phyloP scores from a whole-genome alignment of 2,797 vertebrate species.

The Chloroceryle inda region DNA sequence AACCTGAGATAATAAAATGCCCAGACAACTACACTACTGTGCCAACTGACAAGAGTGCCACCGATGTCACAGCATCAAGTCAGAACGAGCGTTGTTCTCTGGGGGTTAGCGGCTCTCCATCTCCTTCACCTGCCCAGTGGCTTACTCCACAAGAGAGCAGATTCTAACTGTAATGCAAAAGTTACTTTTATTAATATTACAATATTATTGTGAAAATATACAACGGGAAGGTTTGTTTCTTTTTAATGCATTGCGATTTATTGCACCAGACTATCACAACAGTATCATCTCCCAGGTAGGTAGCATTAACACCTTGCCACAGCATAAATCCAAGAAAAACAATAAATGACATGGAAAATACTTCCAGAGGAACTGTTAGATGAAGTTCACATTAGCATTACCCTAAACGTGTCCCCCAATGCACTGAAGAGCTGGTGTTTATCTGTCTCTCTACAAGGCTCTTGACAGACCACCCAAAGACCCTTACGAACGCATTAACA shows the following conservation, averaged over 20 bases:
- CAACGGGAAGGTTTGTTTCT: neutral
- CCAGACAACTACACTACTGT: neutral
- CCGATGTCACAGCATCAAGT: neutral
- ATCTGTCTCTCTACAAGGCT: neutral
- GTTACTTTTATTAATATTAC: neutral
- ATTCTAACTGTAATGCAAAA: neutral
- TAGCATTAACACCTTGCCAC: neutral
- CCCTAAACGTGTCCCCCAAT: neutral
- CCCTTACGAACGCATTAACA: neutral
- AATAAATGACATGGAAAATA: neutral
- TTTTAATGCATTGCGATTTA: neutral
- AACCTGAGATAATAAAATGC: neutral
- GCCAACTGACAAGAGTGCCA: neutral
- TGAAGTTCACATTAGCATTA: neutral
- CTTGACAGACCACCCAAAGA: neutral
- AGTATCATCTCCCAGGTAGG: neutral
- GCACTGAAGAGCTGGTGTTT: neutral
- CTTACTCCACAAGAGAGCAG: neutral
- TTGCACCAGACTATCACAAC: neutral
- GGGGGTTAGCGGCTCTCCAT: neutral
- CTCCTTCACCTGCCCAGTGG: neutral
- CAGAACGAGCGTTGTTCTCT: neutral
- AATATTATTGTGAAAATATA: neutral
- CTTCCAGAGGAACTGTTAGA: slow-evolving; percentile 6
- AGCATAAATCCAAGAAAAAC: neutral